phyloP scores from a whole-genome alignment of 92 coral and sea anemone genomes.

The Parazoanthus atlanticus region DNA sequence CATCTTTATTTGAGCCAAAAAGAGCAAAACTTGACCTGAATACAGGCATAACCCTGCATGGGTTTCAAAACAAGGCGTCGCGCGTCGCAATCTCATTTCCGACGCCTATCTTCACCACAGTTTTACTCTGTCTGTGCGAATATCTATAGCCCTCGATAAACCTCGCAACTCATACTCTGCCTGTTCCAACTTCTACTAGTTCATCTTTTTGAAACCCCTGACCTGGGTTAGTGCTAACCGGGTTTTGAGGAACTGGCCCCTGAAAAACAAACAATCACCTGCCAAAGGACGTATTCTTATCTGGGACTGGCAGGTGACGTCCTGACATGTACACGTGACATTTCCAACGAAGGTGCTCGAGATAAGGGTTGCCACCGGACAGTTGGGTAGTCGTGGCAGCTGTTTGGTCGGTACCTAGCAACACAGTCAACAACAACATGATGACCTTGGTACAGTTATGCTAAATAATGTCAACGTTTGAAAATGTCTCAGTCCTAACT shows the following conservation, averaged over 20 bases:
- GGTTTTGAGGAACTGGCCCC: background rate
- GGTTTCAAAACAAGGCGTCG: too few species aligned
- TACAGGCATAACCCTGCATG: background rate
- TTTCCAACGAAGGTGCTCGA: conserved; percentile 75
- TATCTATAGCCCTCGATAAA: too few species aligned
- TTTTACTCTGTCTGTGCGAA: too few species aligned
- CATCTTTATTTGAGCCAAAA: background rate
- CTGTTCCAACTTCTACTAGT: too few species aligned
- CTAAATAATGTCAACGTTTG: background rate
- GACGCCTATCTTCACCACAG: too few species aligned
- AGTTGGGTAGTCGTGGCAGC: conserved; percentile 76
- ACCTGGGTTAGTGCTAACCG: background rate
- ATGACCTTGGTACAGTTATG: background rate
- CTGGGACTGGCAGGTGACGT: conserved; percentile 74
- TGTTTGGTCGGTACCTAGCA: conserved; percentile 65
- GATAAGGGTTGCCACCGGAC: conserved; percentile 77
- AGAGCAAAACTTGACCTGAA: background rate
- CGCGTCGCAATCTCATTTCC: too few species aligned
- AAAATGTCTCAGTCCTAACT: background rate
- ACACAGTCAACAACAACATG: background rate
- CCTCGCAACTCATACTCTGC: too few species aligned
- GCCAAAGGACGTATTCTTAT: conserved; percentile 77
- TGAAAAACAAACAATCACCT: conserved; percentile 47
- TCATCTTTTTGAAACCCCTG: too few species aligned
- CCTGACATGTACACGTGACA: conserved; percentile 76